Evolutionary conservation across 2,113 vertebrate species (phyloP), one percentile per base, ranked within the genome.

Genomic region (Chloropsis cyanopogon): DNA sequence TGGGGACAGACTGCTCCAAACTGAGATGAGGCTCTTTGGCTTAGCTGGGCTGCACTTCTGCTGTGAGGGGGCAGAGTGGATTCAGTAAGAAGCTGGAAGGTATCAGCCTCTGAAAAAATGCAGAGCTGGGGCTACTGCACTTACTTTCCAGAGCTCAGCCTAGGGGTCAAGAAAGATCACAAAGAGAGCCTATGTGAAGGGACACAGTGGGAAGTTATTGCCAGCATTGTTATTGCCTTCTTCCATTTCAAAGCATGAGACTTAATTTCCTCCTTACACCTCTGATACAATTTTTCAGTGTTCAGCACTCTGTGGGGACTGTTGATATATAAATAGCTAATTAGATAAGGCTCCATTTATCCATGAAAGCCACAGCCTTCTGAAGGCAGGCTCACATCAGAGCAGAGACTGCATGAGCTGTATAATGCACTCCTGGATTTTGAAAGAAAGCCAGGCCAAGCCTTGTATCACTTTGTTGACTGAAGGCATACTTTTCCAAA

Each of bases 281-380:
- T 92, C 63, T 69, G 71, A 76, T 72, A 86, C 2, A 53, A 63
- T 93, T 96, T 93, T 86, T 71, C 82, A 68, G 68, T 28, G 44
- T 73, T 88, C 92, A 81, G 90, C 47, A 64, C 35, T 88, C 86
- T 66, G 1, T 42, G 59, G 29, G 3, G 25, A 92, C 76, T 80
- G 63, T 54, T 90, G 86, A 86, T 83, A 68, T 14, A 84, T n/a
- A 93, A 96, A 75, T 49, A 93, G 47, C 91, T 92, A 82, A 96
- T 84, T 92, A 96, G 92, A 95, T 93, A 93, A 92, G 56, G 57
- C n/a, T 86, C 29, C 23, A 26, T 70, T 90, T 94, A 81, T 66
- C 82, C 9, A 4, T 73, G 50, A 85, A 88, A 89, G 59, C 42
- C 50, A 53, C 49, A 77, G 75, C 4, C 59, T 82, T 79, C 70